phyloP scores from a whole-genome alignment of 2,888 invertebrate species.

The Erebia epiphron region DNA sequence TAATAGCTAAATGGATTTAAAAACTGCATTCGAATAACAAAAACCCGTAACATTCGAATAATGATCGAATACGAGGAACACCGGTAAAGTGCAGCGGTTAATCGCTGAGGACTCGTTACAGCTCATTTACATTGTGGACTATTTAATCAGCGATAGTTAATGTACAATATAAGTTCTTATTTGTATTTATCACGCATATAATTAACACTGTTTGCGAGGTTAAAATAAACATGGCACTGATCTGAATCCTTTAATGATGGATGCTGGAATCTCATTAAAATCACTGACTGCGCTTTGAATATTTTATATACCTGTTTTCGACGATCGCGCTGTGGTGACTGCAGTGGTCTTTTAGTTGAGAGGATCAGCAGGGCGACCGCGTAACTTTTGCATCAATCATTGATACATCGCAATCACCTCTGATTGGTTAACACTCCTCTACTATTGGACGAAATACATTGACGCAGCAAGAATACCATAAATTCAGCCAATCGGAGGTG shows the following conservation, averaged over 20 bases:
- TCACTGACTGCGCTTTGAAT: slow-evolving; percentile 20
- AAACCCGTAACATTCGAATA: too few species aligned
- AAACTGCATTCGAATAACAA: too few species aligned
- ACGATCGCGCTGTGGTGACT: too few species aligned
- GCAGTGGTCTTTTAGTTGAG: too few species aligned
- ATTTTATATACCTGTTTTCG: background rate
- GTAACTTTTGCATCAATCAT: too few species aligned
- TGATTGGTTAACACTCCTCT: too few species aligned
- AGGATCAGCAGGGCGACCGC: too few species aligned
- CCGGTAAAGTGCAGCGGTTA: slow-evolving; percentile 16
- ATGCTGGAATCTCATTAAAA: slow-evolving; percentile 29
- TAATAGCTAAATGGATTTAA: background rate
- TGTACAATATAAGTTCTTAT: slow-evolving; percentile 36
- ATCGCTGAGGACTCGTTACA: slow-evolving; percentile 14
- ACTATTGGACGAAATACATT: too few species aligned
- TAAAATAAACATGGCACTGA: slow-evolving; percentile 37
- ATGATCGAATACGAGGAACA: too few species aligned
- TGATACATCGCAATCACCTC: too few species aligned
- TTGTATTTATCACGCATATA: slow-evolving; percentile 41
- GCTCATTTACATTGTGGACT: slow-evolving; percentile 21
- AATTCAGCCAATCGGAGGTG: too few species aligned
- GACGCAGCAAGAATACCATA: too few species aligned
- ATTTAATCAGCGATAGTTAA: slow-evolving; percentile 26
- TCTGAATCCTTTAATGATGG: slow-evolving; percentile 32
- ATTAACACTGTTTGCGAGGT: slow-evolving; percentile 42